Percentiles rank a stretch among this genome's conserved stretches.
Evolutionary conservation across 2,113 vertebrate genomes (phyloP).

Genomic region (Peromyscus maniculatus): DNA sequence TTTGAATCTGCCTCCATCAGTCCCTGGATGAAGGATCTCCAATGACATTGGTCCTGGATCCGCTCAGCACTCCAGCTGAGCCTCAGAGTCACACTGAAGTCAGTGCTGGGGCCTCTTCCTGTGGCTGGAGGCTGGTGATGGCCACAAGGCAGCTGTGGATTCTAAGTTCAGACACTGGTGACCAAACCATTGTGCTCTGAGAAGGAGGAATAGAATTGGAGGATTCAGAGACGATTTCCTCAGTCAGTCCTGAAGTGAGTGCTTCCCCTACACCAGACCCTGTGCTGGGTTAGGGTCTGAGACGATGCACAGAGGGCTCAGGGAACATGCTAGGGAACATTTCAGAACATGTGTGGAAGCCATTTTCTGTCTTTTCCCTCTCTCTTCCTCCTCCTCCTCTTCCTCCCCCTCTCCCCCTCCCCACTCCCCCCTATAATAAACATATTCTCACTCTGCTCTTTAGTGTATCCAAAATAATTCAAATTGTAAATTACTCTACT

Average conservation of each 20-base stretch:
- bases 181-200: neutral
- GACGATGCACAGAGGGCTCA: neutral
- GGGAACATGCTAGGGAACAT: neutral
- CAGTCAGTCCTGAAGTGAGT: neutral
- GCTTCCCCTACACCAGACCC: neutral
- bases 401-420: neutral
- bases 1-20: neutral
- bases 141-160: neutral
- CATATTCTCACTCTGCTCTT: neutral
- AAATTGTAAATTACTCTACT: neutral
- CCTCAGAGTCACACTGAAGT: neutral
- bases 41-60: neutral
- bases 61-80: neutral
- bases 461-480: neutral
- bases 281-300: neutral
- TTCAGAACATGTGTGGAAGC: neutral
- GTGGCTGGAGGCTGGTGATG: neutral
- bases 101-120: neutral
- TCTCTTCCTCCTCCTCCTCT: neutral
- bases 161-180: neutral
- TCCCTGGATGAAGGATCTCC: neutral
- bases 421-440: neutral
- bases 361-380: neutral
- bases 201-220: neutral
- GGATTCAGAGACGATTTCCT: neutral